Evolutionary conservation across 2,888 invertebrate genomes (phyloP).

Genomic region (Perdita meconis): DNA sequence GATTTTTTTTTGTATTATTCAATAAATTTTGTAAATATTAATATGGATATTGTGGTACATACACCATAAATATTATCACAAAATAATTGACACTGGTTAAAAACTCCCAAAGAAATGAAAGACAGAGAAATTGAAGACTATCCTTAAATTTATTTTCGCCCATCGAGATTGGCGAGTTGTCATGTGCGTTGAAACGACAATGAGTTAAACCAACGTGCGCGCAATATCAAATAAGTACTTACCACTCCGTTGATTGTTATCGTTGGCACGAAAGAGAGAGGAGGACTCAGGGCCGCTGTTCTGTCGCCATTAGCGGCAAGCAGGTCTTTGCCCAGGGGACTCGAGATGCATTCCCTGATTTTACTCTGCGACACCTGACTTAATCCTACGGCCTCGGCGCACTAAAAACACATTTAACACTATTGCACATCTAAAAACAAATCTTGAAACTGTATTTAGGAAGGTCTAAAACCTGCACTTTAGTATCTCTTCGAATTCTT

Average conservation of each 20-base stretch:
- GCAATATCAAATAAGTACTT: slow-evolving; percentile 64
- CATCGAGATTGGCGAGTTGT: no score
- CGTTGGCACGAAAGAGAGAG: slow-evolving; percentile 83
- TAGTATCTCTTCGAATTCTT: no score
- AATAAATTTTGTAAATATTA: no score
- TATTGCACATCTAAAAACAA: neutral
- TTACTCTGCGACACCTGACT: slow-evolving; percentile 55
- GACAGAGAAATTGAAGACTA: no score
- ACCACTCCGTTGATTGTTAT: slow-evolving; percentile 83
- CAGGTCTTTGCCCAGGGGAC: slow-evolving; percentile 78
- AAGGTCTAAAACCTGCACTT: no score
- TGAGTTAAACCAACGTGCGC: neutral
- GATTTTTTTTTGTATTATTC: no score
- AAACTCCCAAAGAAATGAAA: no score
- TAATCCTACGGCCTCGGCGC: slow-evolving; percentile 76
- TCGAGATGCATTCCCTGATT: slow-evolving; percentile 77
- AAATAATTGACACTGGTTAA: no score
- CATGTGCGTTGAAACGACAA: no score
- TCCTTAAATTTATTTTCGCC: no score
- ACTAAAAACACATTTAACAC: slow-evolving; percentile 75
- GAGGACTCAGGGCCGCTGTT: slow-evolving; percentile 78
- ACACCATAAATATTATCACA: no score
- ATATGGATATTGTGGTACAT: no score
- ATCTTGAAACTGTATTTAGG: neutral
- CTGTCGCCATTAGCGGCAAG: slow-evolving; percentile 81